Base-by-base conservation (phyloP, 2,113 vertebrate species). In the Protobothrops mucrosquamatus region DNA sequence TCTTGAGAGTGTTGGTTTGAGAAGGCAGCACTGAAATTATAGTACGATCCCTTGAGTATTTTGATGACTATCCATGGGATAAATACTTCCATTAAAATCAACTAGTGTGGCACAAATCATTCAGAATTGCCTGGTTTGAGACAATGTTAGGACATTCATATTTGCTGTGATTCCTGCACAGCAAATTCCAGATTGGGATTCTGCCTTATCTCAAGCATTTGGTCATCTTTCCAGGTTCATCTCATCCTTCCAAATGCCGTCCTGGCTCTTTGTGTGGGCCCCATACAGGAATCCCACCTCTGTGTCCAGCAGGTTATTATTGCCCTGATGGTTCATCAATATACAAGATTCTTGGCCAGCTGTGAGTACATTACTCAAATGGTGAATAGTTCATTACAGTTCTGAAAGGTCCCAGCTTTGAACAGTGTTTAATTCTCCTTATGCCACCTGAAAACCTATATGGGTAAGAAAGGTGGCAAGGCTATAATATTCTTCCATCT, bases 251-350 rank as follows among this genome's bases (percentile, higher is more conserved):
- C 54, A 92, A 95, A 1, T 99, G 99, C 96, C 97, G 97, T 93
- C 97, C 98, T 12, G 99, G 99, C 2, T 98, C 96, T 0, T 99
- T 98, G 96, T 99, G 99, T 1, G 95, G 94, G 22, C 96, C 98
- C 29, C 97, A 57, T 93, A 99, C 98, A 56, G 98, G 98, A 6
- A 90, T 98, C 23, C 98, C 98, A 39, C 94, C 96, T 0, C 15
- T 95, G 9, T 99, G 99, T 89, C 99, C 99, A 18, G 96, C 97
- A 69, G 99, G 99, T 6, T 99, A 98, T 95, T 95, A 96, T 93
- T 99, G 99, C 74, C 98, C 99, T 0, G 97, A 97, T 81, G 98
- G 98, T 9, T 99, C 99, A 0, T 93, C 97, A 1, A 97, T 97
- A 0, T 99, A 98, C 94, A 96, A 88, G 18, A 97, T 93, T 29